Conservation (phyloP, 35 echinoderm and acorn worm species). For the Lytechinus variegatus region DNA sequence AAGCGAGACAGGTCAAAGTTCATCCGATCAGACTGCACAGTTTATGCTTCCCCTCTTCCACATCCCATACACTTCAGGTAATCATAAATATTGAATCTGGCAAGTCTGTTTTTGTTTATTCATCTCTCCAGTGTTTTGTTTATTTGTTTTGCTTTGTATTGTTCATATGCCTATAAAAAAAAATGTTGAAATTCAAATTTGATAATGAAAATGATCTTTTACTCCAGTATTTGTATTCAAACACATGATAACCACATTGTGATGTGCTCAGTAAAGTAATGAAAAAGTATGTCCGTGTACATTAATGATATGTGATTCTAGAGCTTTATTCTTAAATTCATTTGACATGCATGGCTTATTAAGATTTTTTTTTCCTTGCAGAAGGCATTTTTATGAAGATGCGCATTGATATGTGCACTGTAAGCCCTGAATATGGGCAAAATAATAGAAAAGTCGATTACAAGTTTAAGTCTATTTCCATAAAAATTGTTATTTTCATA, state of each 20-base stretch:
- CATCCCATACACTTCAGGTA: slow-evolving; percentile 57
- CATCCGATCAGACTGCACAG: slow-evolving; percentile 19
- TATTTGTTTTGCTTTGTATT: not conserved
- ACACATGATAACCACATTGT: not conserved
- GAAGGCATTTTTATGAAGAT: too few relatives aligned
- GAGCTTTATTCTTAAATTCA: too few relatives aligned
- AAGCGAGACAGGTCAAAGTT: slow-evolving; percentile 17
- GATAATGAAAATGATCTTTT: not conserved
- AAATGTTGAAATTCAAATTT: not conserved
- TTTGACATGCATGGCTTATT: too few relatives aligned
- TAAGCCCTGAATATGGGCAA: too few relatives aligned
- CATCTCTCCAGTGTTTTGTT: not conserved
- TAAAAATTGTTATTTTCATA: too few relatives aligned
- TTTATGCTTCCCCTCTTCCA: slow-evolving; percentile 63
- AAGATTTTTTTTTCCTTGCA: too few relatives aligned
- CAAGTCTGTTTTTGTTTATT: not conserved
- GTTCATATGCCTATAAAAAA: not conserved
- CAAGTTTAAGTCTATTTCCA: too few relatives aligned
- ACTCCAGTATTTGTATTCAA: not conserved
- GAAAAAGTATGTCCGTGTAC: too few relatives aligned
- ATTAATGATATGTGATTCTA: too few relatives aligned
- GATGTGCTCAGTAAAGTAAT: too few relatives aligned
- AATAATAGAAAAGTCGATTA: too few relatives aligned
- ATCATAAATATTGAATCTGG: not conserved
- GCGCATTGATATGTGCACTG: too few relatives aligned